Conservation (phyloP, 2,113 vertebrate genomes). For the Burhinus bistriatus region DNA sequence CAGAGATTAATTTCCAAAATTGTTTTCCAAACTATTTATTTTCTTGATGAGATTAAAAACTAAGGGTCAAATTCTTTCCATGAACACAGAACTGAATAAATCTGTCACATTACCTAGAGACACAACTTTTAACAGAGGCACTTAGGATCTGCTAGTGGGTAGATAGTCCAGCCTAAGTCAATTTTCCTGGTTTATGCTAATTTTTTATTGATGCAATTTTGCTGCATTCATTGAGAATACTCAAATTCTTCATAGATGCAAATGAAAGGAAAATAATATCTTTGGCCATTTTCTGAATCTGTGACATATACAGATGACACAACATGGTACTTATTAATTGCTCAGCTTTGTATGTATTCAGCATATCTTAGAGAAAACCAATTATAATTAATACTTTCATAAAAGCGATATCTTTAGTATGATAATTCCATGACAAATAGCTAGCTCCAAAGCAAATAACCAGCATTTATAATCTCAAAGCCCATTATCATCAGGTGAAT, state of each 20-base stretch:
- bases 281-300: background rate
- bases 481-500: background rate
- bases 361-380: background rate
- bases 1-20: background rate
- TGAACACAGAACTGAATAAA: background rate
- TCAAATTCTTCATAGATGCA: background rate
- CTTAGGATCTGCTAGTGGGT: background rate
- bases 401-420: background rate
- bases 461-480: background rate
- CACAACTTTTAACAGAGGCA: background rate
- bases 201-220: background rate
- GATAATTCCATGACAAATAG: background rate
- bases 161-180: background rate
- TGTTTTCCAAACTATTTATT: background rate
- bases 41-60: background rate
- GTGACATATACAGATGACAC: background rate
- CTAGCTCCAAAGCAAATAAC: background rate
- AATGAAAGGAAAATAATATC: background rate
- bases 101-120: background rate
- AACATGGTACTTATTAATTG: slow-evolving; percentile 1
- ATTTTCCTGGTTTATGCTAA: background rate
- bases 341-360: background rate
- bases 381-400: background rate
- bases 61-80: background rate
- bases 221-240: background rate